These are phyloP conservation scores for Genyomyrus donnyi DNA, from an alignment of 2,113 vertebrate genomes.

Conservation along the genomic window DNA sequence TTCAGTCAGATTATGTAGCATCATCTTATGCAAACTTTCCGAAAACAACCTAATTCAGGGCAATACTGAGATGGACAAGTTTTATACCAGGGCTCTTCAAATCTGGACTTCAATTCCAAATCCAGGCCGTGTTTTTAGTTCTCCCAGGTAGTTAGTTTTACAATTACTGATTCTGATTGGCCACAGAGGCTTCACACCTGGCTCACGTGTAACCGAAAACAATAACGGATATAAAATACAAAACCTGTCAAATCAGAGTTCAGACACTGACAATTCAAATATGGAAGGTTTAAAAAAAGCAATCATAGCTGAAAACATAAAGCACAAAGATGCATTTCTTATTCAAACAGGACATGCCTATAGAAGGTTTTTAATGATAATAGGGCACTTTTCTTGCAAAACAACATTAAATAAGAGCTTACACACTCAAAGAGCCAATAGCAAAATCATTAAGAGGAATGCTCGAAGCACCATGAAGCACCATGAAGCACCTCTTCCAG, in stretches of 20 bases:
- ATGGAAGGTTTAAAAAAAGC: not conserved
- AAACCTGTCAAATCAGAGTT: not conserved
- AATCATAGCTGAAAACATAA: not conserved
- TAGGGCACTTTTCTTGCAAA: not conserved
- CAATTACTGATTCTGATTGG: not conserved
- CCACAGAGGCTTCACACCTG: not conserved
- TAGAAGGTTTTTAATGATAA: not conserved
- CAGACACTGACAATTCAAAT: not conserved
- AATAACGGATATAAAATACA: not conserved
- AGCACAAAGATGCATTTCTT: not conserved
- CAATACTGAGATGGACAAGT: not conserved
- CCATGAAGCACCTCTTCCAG: slow-evolving; percentile 70
- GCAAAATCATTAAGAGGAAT: not conserved
- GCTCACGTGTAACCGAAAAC: not conserved
- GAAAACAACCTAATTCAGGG: not conserved
- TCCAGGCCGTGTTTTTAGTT: not conserved
- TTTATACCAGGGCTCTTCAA: not conserved
- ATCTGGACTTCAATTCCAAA: not conserved
- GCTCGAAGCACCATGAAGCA: slow-evolving; percentile 29
- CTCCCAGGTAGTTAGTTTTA: not conserved
- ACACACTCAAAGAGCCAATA: not conserved
- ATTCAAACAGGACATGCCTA: not conserved
- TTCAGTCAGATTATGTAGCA: not conserved
- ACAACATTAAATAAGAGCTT: not conserved
- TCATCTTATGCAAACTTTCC: not conserved